Evolutionary conservation across 2,113 vertebrate genomes (phyloP), one percentile per base, ranked within the genome.

Genomic region (Gopherus flavomarginatus): DNA sequence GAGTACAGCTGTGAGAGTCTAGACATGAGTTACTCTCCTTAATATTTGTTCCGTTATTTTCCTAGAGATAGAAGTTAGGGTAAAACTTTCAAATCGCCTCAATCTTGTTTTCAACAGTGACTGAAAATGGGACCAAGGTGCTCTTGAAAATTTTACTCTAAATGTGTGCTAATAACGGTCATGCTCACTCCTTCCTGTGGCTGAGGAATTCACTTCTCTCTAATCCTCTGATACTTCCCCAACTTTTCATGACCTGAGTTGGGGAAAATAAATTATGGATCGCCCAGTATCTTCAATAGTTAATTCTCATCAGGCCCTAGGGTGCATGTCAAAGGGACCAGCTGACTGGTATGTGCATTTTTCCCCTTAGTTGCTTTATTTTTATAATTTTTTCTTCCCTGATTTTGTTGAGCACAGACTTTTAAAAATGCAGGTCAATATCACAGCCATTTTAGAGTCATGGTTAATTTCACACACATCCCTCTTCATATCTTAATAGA

Each of bases 351-450:
- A 44, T 8, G 38, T 57, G 93, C 38, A 72, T 77, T 57, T 90
- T 95, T 96, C 95, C 86, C 27, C 93, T 97, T 95, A 97, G 92
- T 92, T 92, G 88, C 26, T 31, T 19, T 85, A 17, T 94, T 95
- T 88, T 96, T 26, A 96, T 69, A 90, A 94, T 94, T 90, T 96
- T 97, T 96, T 91, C 54, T 96, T 89, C 16, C 57, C 87, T 88
- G 90, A 62, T 87, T 97, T 96, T 69, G 6, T n/a, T 90, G 83
- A 91, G 86, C 97, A 92, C 93, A 95, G 93, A 95, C 94, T 96
- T 97, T 96, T 94, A 83, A 83, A 96, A 81, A 65, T 16, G 29
- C 85, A 95, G 94, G 92, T 97, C 96, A 94, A 95, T 97, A 97
- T 91, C 90, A 90, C 47, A 86, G 22, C 72, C 75, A 31, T 75